Evolutionary conservation across 2,113 vertebrate species (phyloP).

Genomic region (Emydocephalus ijimae): DNA sequence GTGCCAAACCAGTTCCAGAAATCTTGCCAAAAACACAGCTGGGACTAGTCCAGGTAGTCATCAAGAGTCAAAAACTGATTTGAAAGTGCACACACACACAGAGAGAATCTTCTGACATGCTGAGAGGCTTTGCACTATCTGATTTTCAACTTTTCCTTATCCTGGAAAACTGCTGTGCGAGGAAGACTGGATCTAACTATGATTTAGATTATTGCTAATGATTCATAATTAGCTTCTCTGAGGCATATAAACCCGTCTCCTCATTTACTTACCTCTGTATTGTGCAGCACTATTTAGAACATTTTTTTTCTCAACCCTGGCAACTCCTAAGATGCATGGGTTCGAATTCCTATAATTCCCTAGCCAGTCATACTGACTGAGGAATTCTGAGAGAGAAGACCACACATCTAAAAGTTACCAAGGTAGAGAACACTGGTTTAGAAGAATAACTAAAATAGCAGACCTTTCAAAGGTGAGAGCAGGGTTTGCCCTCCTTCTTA

Average conservation of each 20-base stretch:
- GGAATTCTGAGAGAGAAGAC: too few relatives aligned
- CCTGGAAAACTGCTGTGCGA: neutral
- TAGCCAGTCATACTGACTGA: too few relatives aligned
- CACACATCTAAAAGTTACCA: neutral
- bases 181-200: neutral
- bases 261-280: neutral
- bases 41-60: neutral
- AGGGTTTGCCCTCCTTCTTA: neutral
- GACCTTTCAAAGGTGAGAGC: neutral
- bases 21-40: neutral
- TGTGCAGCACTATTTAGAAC: neutral
- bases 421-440: neutral
- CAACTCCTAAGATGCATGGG: neutral
- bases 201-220: neutral
- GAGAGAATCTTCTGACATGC: neutral
- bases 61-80: neutral
- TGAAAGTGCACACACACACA: neutral
- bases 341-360: neutral
- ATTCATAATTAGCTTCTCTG: neutral
- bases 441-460: neutral
- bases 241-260: neutral
- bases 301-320: neutral
- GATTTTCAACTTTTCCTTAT: neutral
- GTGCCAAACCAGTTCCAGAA: neutral
- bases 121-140: neutral